These are phyloP conservation scores for Anguilla anguilla DNA, from an alignment of 2,797 vertebrate genomes.

Conservation along the genomic window DNA sequence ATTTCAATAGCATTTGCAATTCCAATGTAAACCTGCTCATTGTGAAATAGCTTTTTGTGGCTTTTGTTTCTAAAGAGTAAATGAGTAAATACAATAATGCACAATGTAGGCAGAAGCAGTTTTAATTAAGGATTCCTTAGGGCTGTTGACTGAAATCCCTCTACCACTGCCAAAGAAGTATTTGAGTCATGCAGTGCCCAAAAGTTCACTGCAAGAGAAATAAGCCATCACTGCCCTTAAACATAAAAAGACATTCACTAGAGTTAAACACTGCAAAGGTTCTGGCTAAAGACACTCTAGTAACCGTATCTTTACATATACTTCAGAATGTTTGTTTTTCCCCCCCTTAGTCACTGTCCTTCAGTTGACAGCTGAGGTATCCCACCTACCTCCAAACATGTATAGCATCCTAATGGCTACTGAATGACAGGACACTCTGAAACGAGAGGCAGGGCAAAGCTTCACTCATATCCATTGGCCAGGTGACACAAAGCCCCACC, in stretches of 20 bases:
- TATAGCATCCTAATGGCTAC: slow-evolving; percentile 30
- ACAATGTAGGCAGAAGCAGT: neutral
- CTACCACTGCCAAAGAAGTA: neutral
- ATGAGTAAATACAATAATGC: neutral
- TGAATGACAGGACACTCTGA: slow-evolving; percentile 16
- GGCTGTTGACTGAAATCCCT: neutral
- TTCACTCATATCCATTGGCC: slow-evolving; percentile 15
- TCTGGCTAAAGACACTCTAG: neutral
- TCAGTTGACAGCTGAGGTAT: slow-evolving; percentile 36
- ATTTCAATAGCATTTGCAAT: neutral
- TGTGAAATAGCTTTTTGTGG: neutral
- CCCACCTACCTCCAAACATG: slow-evolving; percentile 26
- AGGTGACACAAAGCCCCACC: neutral
- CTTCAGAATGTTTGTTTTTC: neutral
- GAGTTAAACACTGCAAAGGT: neutral
- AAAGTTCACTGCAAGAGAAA: neutral
- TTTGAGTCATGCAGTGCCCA: neutral
- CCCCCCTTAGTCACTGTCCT: slow-evolving; percentile 39
- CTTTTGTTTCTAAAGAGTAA: neutral
- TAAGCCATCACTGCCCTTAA: neutral
- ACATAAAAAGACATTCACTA: neutral
- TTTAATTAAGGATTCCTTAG: neutral
- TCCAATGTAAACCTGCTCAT: neutral
- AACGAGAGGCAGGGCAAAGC: slow-evolving; percentile 1
- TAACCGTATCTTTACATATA: neutral